Evolutionary conservation across 2,888 invertebrate species (phyloP), one percentile per base, ranked within the genome.

Genomic region (Tenthredo scrophulariae): DNA sequence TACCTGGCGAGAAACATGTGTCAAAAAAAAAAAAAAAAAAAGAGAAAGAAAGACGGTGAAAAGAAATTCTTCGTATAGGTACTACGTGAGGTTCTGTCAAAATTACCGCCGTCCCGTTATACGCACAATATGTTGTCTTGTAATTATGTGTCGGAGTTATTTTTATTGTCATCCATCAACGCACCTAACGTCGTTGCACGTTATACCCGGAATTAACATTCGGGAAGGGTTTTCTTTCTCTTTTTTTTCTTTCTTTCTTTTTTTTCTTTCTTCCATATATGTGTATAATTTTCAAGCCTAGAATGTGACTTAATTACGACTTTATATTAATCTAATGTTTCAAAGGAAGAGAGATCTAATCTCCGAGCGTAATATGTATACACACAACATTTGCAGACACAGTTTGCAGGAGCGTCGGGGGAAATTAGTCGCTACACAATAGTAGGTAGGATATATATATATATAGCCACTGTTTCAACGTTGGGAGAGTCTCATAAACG

Each of bases 371-470:
- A 74, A 43, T 43, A 74, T 74, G 26, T 43, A 40, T 74, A 43
- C 72, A 43, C 43, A 74, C 9, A 37, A 37, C 72, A 74, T 74
- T 74, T 74, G 72, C 72, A 74, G 72, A 74, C 40, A 18, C 29
- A 74, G 40, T 40, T 74, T 29, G 54, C 50, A 54, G 46, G 9
- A 43, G 77, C 77, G 77, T 77, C 77, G 33, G 13, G 77, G 77
- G 77, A 77, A 77, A 77, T 77, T 54, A 77, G 54, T 33, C 26
- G 77, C 50, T 77, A 54, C 77, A 54, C 77, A 77, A 77, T 54
- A 33, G 77, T 54, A 46, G 46, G 46, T 46, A 46, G 46, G 46
- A 46, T 15, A 46, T 46, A 50, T 50, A 50, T 33, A 33, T 33
- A 33, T 33, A 33, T 33, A 54, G n/a, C 54, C n/a, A 54, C 18